Evolutionary conservation across 35 echinoderm and acorn worm species (phyloP).

Genomic region (Ophiothrix spiculata): DNA sequence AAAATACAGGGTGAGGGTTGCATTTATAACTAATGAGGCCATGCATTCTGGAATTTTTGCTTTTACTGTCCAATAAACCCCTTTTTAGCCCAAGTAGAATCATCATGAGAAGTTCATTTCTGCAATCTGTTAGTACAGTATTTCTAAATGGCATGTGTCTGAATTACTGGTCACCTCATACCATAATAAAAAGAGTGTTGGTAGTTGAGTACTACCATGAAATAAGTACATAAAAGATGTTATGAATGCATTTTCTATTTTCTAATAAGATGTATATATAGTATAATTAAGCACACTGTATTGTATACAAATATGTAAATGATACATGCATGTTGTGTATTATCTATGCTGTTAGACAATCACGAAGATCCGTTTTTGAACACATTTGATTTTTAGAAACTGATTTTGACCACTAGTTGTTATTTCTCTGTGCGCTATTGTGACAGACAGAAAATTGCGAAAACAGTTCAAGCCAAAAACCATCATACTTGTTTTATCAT

Average conservation of each 20-base stretch:
- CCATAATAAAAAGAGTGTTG: neutral
- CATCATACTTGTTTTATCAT: too few relatives aligned
- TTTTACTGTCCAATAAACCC: too few relatives aligned
- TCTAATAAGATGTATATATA: neutral
- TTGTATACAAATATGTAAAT: conserved; percentile 2
- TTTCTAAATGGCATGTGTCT: too few relatives aligned
- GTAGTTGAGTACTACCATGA: neutral
- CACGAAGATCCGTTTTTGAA: neutral
- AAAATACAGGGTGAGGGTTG: too few relatives aligned
- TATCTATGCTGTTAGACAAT: neutral
- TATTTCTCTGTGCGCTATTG: too few relatives aligned
- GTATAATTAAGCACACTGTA: neutral
- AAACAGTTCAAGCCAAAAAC: too few relatives aligned
- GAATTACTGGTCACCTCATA: too few relatives aligned
- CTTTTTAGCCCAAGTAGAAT: neutral
- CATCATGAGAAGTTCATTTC: neutral
- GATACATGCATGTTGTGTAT: neutral
- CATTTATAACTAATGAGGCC: too few relatives aligned
- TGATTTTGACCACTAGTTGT: too few relatives aligned
- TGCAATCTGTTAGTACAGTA: neutral
- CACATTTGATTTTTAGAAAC: neutral
- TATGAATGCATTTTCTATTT: conserved; percentile 6
- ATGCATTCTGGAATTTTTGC: too few relatives aligned
- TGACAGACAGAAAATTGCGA: too few relatives aligned
- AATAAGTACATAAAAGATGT: neutral